Evolutionary conservation across 2,888 invertebrate genomes (phyloP), one percentile per base, ranked within the genome.

Genomic region (Didymodactylos carnosus): DNA sequence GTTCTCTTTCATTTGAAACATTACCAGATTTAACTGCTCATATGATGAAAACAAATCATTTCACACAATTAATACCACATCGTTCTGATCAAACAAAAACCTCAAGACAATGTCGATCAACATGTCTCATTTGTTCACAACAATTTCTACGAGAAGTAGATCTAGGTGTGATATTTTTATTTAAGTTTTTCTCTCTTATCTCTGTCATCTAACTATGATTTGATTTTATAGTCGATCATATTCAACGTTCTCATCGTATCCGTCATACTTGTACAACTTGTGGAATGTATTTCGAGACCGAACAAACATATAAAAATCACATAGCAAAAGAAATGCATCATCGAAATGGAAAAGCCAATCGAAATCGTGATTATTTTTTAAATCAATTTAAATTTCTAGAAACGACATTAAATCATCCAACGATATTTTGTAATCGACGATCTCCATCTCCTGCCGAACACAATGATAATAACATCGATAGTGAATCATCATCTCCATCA

Each of bases 1-100:
- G 73, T 70, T 73, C 73, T 39, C 39, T 46, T 14, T 73, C 73
- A 27, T 73, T 73, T 27, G 73, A 73, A 39, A 73, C 70, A 14
- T 40, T 73, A 23, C 46, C 62, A 4, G 73, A 73, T 51, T 39
- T 73, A 39, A 73, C 69, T 49, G 39, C 69, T 4, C 73, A 73
- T n/a, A 73, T 73, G 73, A 43, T 73, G 39, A 73, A 73, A 39
- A 70, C 49, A 25, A 73, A 70, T 40, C 73, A 73, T 73, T 73
- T 73, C 40, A 70, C 70, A 27, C 69, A 49, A 39, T 49, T 73
- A 51, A n/a, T 49, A 27, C 72, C 72, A 25, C 25, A 13, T 25
- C 19, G 14, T 16, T 41, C 41, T 16, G 13, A 23, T 25, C 25
- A 29, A 35, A 35, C 62, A 35, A 19, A 27, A n/a, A 62, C 7